Evolutionary conservation across 2,888 invertebrate genomes (phyloP).

Genomic region (Nephrotoma appendiculata): DNA sequence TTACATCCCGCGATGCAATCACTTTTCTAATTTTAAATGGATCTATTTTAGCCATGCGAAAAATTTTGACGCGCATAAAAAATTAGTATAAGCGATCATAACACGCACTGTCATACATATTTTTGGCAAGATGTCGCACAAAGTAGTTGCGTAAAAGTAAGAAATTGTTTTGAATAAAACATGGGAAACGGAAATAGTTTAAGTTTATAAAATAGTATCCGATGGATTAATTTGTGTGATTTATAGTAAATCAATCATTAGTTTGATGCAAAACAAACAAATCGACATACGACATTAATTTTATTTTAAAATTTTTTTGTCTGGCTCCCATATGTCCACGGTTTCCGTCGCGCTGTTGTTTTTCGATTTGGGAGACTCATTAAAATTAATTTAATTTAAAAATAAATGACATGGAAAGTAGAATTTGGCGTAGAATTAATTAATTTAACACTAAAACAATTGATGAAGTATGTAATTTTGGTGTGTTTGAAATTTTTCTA

Average conservation of each 20-base stretch:
- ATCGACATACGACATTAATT: too few species aligned
- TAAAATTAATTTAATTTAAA: neutral
- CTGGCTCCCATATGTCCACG: neutral
- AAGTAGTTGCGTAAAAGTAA: too few species aligned
- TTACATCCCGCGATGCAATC: neutral
- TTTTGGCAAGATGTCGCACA: neutral
- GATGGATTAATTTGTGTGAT: too few species aligned
- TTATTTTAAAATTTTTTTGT: neutral
- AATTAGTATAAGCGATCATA: neutral
- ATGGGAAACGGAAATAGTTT: too few species aligned
- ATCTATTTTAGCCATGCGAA: neutral
- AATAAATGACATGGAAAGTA: neutral
- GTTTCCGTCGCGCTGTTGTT: neutral
- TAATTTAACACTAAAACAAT: neutral
- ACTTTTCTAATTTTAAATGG: neutral
- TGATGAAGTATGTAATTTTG: neutral
- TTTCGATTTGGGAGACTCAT: neutral
- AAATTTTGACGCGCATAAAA: neutral
- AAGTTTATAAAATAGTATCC: too few species aligned
- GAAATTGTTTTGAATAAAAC: too few species aligned
- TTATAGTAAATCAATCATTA: too few species aligned
- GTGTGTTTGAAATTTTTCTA: neutral
- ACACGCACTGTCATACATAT: neutral
- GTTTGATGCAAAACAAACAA: too few species aligned
- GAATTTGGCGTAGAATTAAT: neutral